Percentiles rank a stretch among this genome's conserved stretches.
phyloP scores from a whole-genome alignment of 2,113 vertebrate genomes.

The Oreotrochilus melanogaster region DNA sequence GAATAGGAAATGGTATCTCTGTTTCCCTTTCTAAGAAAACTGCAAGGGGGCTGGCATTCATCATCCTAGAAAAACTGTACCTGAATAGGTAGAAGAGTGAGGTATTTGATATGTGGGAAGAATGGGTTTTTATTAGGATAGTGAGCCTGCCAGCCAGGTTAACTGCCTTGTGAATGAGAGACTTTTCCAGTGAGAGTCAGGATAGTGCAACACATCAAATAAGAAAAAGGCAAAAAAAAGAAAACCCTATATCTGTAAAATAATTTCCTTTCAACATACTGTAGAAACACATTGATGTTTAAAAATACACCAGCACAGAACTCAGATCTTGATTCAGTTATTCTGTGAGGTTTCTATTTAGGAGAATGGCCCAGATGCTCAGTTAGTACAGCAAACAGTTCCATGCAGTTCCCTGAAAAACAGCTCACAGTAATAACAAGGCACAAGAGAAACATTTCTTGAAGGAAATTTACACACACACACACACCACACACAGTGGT shows the following conservation, averaged over 20 bases:
- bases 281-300: not conserved
- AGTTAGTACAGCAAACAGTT: not conserved
- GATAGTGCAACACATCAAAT: not conserved
- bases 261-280: not conserved
- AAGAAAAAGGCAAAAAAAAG: not conserved
- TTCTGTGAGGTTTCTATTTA: not conserved
- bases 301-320: not conserved
- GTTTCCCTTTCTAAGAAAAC: not conserved
- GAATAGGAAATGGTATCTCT: not conserved
- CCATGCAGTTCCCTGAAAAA: not conserved
- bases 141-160: not conserved
- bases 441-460: not conserved
- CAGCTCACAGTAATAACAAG: not conserved
- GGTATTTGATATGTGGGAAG: not conserved
- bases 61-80: not conserved
- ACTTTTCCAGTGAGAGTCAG: accelerated
- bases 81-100: not conserved
- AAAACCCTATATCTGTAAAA: not conserved
- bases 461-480: not conserved
- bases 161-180: not conserved
- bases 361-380: not conserved
- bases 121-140: not conserved
- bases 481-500: not conserved
- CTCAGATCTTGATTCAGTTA: not conserved
- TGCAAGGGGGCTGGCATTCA: not conserved